Evolutionary conservation across 2,888 invertebrate species (phyloP), one percentile per base, ranked within the genome.

Genomic region (Steinernema scapterisci): DNA sequence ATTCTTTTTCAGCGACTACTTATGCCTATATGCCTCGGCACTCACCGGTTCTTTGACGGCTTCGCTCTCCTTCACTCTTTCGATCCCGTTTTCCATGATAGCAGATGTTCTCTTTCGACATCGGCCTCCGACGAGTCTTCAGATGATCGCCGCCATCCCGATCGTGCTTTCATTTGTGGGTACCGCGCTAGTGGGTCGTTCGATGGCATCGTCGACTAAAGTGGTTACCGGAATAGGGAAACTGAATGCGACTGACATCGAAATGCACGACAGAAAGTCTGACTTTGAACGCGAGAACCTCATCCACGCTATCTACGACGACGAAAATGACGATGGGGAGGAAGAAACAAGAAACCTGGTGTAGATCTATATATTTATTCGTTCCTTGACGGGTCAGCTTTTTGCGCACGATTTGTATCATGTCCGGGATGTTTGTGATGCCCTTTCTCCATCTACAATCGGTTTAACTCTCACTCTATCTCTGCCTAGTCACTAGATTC

Each of bases 11-110:
- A 93, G 94, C 0, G 95, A 97, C 90, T 92, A 94, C 43, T 89
- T 96, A 70, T 96, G 95, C 95, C 90, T 96, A 56, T 95, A 95
- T 93, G 97, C 95, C 71, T 93, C 94, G 84, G 95, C 95, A 84
- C 90, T 97, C 83, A 97, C 97, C 21, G 95, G 95, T 16, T 92
- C 94, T 0, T 90, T 94, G 70, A 92, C 94, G 83, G 96, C 94
- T 31, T 95, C 94, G 0, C 89, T 95, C 84, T 92, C 94, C 75
- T 91, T 95, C 79, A 93, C 93, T 81, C 90, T 96, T 83, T 93
- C 93, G 78, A 93, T 94, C 88, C 97, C 97, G 73, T 91, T 97
- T 89, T 92, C 94, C 45, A 93, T 95, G 91, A 89, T 93, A 81
- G 93, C 93, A 81, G 95, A 95, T 89, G 91, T 93, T 51, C 87